phyloP scores from a whole-genome alignment of 2,797 vertebrate species.

The Thamnophis elegans region DNA sequence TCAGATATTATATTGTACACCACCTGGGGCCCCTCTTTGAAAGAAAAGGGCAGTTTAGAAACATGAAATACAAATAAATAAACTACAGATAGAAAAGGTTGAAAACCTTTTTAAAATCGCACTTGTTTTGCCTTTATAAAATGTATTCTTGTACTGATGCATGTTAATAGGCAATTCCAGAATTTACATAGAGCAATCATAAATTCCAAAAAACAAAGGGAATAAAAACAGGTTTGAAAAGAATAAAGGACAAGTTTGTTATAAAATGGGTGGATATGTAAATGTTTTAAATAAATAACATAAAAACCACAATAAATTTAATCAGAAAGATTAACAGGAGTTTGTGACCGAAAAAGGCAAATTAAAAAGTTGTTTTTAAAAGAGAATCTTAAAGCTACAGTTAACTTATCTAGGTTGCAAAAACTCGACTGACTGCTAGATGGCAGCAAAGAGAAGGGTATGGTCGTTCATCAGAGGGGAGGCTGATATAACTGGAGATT shows the following conservation, averaged over 20 bases:
- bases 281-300: not conserved
- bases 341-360: not conserved
- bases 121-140: not conserved
- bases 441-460: not conserved
- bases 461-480: no score
- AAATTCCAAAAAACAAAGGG: not conserved
- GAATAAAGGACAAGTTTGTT: not conserved
- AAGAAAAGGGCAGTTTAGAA: not conserved
- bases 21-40: not conserved
- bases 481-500: not conserved
- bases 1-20: not conserved
- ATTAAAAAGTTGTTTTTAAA: not conserved
- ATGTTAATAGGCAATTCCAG: not conserved
- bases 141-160: not conserved
- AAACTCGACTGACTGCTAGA: not conserved
- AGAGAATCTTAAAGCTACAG: not conserved
- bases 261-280: not conserved
- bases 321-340: not conserved
- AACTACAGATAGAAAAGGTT: not conserved
- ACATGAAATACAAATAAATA: not conserved
- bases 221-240: not conserved
- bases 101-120: not conserved
- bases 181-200: not conserved
- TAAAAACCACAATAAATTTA: not conserved
- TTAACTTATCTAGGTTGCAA: not conserved